Evolutionary conservation across 2,113 vertebrate genomes (phyloP).

Genomic region (Ramphastos sulfuratus): DNA sequence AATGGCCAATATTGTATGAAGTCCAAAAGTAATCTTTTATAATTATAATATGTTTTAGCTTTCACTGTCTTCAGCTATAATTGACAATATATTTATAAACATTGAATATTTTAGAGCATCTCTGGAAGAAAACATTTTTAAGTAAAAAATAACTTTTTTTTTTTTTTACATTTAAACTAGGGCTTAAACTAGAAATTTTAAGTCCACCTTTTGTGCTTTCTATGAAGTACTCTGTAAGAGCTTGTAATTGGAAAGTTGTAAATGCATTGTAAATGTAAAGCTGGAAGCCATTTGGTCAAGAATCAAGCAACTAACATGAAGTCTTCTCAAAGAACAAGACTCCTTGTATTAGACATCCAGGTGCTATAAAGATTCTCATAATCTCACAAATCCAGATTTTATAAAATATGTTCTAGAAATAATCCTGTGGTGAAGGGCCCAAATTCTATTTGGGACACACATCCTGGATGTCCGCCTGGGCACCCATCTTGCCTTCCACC

Average conservation of each 20-base stretch:
- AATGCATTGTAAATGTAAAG: not conserved
- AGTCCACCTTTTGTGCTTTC: not conserved
- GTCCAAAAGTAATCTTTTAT: not conserved
- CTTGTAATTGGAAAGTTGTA: not conserved
- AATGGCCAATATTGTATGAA: not conserved
- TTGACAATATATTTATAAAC: constrained; percentile 36
- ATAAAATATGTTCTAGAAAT: constrained; percentile 54
- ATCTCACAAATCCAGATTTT: constrained; percentile 51
- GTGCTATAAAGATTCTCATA: constrained; percentile 50
- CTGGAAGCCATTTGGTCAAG: constrained; percentile 48
- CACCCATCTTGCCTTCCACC: no score
- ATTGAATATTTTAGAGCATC: constrained; percentile 24
- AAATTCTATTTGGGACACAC: no score
- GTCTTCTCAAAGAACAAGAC: constrained; percentile 32
- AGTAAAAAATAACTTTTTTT: not conserved
- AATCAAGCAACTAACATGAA: constrained; percentile 19
- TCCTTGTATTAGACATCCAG: constrained; percentile 45
- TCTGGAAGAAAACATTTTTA: not conserved
- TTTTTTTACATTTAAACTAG: not conserved
- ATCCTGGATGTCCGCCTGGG: no score
- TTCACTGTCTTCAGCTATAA: constrained; percentile 5
- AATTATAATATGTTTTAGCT: not conserved
- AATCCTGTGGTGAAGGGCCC: no score
- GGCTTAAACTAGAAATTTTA: not conserved
- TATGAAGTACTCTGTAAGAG: not conserved